Conservation (phyloP, 2,797 vertebrate genomes). For the Petrocephalus schoutedeni region DNA sequence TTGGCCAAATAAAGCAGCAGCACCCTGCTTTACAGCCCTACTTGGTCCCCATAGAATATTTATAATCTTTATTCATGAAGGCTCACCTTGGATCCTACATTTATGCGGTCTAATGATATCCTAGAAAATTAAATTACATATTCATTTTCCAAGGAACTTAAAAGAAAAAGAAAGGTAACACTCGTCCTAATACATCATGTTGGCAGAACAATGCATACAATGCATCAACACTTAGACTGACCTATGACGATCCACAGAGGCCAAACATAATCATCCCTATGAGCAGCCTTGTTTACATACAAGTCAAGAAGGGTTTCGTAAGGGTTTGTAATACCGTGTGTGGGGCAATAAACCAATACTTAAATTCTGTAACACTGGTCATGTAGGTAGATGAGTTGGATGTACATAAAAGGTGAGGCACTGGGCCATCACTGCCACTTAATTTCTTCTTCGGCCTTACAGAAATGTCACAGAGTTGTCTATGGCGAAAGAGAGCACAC, state of each 20-base stretch:
- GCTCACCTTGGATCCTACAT: slow-evolving; percentile 24
- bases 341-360: neutral
- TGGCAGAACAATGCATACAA: slow-evolving; percentile 69
- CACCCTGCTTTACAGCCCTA: neutral
- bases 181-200: slow-evolving; percentile 55
- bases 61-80: slow-evolving; percentile 26
- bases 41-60: slow-evolving; percentile 17
- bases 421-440: neutral
- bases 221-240: slow-evolving; percentile 68
- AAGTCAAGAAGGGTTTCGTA: neutral
- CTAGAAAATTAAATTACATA: slow-evolving; percentile 40
- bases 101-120: slow-evolving; percentile 29
- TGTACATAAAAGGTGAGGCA: neutral
- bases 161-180: slow-evolving; percentile 41
- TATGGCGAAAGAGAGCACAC: neutral
- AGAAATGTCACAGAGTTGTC: neutral
- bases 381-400: neutral
- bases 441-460: neutral
- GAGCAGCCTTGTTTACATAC: neutral
- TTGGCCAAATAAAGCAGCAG: neutral
- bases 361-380: neutral
- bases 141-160: slow-evolving; percentile 31
- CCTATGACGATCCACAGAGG: neutral
- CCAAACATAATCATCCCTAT: neutral
- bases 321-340: no score